Percentiles rank a stretch among this genome's conserved stretches.
Conservation (phyloP, 92 coral and sea anemone genomes). For the Porites divaricata region DNA sequence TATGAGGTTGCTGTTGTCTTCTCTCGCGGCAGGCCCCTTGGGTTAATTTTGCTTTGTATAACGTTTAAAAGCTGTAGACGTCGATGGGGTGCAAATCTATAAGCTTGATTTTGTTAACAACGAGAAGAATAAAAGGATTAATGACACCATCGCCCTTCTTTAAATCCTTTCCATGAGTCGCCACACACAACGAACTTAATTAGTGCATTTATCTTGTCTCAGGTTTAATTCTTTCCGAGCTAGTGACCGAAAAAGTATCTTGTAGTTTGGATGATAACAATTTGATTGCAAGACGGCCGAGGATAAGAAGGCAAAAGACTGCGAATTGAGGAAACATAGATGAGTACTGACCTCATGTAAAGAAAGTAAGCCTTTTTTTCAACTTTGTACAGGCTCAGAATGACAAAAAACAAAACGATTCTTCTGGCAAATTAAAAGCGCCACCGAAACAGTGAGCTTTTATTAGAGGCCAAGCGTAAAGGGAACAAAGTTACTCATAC, state of each 20-base stretch:
- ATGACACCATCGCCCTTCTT: constrained; percentile 14
- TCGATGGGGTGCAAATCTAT: constrained; percentile 20
- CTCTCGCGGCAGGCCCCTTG: background rate
- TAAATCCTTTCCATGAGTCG: background rate
- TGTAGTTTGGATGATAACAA: background rate
- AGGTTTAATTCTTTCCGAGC: background rate
- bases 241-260: background rate
- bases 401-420: too few species aligned
- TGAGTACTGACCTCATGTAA: too few species aligned
- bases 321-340: too few species aligned
- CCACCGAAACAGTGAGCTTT: too few species aligned
- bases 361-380: too few species aligned
- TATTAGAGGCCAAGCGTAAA: too few species aligned
- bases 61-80: background rate
- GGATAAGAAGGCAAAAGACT: too few species aligned
- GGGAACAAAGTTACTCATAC: too few species aligned
- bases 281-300: too few species aligned
- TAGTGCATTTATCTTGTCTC: background rate
- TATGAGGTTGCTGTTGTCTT: background rate
- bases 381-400: too few species aligned
- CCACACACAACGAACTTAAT: constrained; percentile 30
- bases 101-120: constrained; percentile 41
- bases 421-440: too few species aligned
- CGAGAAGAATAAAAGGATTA: constrained; percentile 29
- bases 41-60: background rate